A percentile compares a stretch with the other conserved stretches of the same genome.
phyloP scores from a whole-genome alignment of 2,113 vertebrate species.

The Enhydra lutris region DNA sequence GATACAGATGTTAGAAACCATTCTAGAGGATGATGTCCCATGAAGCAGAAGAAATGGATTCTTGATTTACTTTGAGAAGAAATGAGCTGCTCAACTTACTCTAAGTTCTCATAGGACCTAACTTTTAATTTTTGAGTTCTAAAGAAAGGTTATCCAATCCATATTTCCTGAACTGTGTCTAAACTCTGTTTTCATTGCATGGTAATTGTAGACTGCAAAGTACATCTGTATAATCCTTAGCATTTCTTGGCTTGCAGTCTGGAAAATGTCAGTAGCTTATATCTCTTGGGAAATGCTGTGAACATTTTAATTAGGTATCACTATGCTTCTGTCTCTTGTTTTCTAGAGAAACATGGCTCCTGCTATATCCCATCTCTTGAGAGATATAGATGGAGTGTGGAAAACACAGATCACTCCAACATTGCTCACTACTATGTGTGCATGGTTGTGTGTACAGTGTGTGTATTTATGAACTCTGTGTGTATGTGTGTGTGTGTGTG shows the following conservation, averaged over 20 bases:
- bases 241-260: slow-evolving; percentile 62
- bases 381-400: background rate
- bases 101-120: slow-evolving; percentile 31
- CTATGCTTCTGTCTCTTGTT: slow-evolving; percentile 51
- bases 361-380: background rate
- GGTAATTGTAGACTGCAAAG: slow-evolving; percentile 31
- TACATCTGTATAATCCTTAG: slow-evolving; percentile 62
- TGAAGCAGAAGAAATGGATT: slow-evolving; percentile 1
- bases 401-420: background rate
- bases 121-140: slow-evolving; percentile 47
- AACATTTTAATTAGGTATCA: slow-evolving; percentile 73
- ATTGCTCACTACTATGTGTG: background rate
- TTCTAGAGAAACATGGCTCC: slow-evolving; percentile 40
- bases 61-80: slow-evolving; percentile 34
- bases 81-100: background rate
- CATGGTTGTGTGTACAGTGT: background rate
- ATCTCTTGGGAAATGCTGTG: slow-evolving; percentile 56
- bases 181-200: slow-evolving; percentile 28
- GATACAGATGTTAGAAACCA: background rate
- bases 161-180: slow-evolving; percentile 59
- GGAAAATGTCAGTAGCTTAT: slow-evolving; percentile 74
- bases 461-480: background rate
- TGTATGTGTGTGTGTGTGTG: background rate
- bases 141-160: slow-evolving; percentile 53
- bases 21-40: background rate